Conservation (phyloP, 2,113 vertebrate genomes). For the Salvelinus alpinus region DNA sequence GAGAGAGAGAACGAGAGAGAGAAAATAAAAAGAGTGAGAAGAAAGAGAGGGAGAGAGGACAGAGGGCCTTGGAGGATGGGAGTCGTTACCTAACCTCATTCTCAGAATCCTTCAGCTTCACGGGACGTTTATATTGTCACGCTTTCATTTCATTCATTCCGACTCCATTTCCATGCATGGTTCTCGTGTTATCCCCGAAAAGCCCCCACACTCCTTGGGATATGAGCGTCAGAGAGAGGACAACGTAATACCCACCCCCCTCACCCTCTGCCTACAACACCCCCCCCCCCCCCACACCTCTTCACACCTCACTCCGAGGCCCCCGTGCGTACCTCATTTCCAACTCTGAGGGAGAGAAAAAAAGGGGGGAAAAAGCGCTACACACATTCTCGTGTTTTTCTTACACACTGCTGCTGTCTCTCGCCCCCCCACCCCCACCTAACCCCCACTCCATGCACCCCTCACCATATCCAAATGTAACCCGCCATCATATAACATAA, state of each 20-base stretch:
- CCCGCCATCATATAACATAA: neutral
- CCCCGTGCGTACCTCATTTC: conserved; percentile 20
- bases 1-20: too few species aligned
- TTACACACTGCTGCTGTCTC: conserved; percentile 30
- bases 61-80: neutral
- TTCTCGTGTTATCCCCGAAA: conserved; percentile 17
- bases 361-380: too few species aligned
- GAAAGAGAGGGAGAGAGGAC: too few species aligned
- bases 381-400: conserved; percentile 23
- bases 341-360: conserved; percentile 7
- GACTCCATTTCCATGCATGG: neutral
- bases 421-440: neutral
- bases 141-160: conserved; percentile 6
- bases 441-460: neutral
- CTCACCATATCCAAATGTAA: conserved; percentile 25
- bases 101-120: neutral
- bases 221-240: conserved; percentile 6
- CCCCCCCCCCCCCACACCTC: neutral
- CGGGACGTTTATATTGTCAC: neutral
- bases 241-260: conserved; percentile 17
- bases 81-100: neutral
- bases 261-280: neutral
- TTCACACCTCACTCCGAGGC: conserved; percentile 23
- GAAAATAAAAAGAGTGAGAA: too few species aligned
- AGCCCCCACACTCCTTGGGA: conserved; percentile 2